Base-by-base conservation (phyloP, 2,797 vertebrate genomes). In the Heliangelus exortis region DNA sequence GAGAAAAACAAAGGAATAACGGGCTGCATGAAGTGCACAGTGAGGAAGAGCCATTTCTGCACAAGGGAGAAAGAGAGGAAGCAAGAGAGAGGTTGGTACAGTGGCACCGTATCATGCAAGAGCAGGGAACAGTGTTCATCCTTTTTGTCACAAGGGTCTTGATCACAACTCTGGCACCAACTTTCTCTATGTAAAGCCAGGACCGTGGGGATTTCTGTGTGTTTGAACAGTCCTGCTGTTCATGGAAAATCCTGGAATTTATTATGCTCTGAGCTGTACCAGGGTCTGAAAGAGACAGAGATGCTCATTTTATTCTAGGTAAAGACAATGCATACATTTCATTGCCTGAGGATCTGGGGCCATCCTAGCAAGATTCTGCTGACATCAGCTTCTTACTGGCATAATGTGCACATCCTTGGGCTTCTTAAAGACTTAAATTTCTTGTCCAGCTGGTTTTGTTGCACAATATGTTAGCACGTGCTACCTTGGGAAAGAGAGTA, bases 391-490 rank as follows among this genome's bases (percentile, higher is more conserved):
- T 51, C 65, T 84, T 48, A 12, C 31, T 76, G 51, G 55, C 48
- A 63, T 41, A 45, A n/a, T 25, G 31, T 51, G 39, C 54, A 89
- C 62, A 34, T 96, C 89, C 79, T 48, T 28, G 48, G 57, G 45
- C 54, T 94, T 47, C 84, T 61, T 16, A 25, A 89, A 34, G 15
- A 62, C 84, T 47, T 43, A 41, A 26, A 58, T 65, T 71, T 95
- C 95, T 92, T 33, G 82, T 89, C 72, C 4, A 16, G 20, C 89
- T 68, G 68, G 82, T 95, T 96, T 81, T 80, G 69, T 95, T 96
- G 87, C 91, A 85, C 75, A 92, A 87, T 15, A 21, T 28, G 16
- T 31, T 2, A 85, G 87, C 92, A 88, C 8, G 33, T 84, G 92
- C 75, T 94, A 45, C 43, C 81, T 82, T 87, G 89, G 91, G 85